Conservation (phyloP, 2,888 invertebrate genomes). For the Spicauda simplicius region DNA sequence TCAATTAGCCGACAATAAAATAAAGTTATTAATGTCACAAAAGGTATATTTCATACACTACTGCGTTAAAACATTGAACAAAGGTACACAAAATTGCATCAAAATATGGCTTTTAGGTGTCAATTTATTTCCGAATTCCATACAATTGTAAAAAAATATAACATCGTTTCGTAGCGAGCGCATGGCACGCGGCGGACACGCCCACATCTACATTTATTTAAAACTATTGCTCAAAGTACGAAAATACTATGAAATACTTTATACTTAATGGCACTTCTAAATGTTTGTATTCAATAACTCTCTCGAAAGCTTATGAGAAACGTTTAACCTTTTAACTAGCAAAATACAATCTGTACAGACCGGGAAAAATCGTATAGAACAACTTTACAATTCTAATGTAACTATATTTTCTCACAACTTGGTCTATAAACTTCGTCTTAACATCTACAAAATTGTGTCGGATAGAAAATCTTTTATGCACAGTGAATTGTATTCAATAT, state of each 20-base stretch:
- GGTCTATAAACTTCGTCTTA: conserved; percentile 27
- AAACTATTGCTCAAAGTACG: conserved; percentile 67
- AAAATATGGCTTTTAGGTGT: conserved; percentile 24
- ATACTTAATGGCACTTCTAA: conserved; percentile 78
- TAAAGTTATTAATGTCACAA: no score
- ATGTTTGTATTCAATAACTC: conserved; percentile 53
- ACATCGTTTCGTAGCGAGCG: conserved; percentile 14
- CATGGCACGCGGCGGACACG: conserved; percentile 12
- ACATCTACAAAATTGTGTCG: conserved; percentile 20
- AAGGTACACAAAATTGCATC: conserved; percentile 31
- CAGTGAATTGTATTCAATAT: conserved; percentile 36
- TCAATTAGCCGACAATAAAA: no score
- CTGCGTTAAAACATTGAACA: conserved; percentile 14
- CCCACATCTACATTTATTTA: conserved; percentile 44
- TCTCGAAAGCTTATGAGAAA: conserved; percentile 27
- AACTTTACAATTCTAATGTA: conserved; percentile 2
- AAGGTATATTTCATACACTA: conserved; percentile 17
- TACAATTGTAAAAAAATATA: conserved; percentile 47
- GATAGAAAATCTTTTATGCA: conserved; percentile 31
- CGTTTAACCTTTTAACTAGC: conserved; percentile 34
- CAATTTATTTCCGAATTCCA: conserved; percentile 25
- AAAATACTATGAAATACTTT: conserved; percentile 72
- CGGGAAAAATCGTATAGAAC: conserved; percentile 2
- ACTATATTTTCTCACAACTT: conserved; percentile 19
- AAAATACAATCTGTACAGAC: conserved; percentile 46